Conservation (phyloP, 2,797 vertebrate species). For the Falco concolor region DNA sequence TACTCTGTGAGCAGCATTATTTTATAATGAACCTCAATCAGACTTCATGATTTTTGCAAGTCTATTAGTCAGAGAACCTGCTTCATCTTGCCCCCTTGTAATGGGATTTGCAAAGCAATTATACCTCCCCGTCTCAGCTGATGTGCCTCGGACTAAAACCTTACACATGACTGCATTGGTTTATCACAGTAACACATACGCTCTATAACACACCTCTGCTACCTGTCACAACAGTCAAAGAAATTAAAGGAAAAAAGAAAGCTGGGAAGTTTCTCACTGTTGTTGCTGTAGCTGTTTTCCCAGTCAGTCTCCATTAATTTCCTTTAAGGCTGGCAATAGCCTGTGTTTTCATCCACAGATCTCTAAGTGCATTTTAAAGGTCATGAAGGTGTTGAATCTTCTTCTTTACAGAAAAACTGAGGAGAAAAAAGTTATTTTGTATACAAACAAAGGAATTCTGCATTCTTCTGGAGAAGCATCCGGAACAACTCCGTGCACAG, state of each 20-base stretch:
- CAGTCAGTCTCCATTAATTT: background rate
- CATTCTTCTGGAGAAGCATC: background rate
- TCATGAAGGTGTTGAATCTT: background rate
- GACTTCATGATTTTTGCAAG: slow-evolving; percentile 38
- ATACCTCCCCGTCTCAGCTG: background rate
- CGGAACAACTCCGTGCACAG: rapidly evolving
- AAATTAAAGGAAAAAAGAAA: background rate
- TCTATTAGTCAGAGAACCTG: slow-evolving; percentile 39
- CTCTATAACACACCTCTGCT: background rate
- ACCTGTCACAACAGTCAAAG: background rate
- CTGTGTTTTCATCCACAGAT: background rate
- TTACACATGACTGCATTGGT: slow-evolving; percentile 16
- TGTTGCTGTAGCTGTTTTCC: background rate
- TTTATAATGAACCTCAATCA: slow-evolving; percentile 44
- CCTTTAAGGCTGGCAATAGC: background rate
- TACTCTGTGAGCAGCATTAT: background rate
- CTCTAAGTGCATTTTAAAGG: background rate
- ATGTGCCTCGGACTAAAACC: background rate
- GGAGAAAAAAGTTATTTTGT: background rate
- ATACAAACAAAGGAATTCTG: background rate
- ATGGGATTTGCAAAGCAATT: slow-evolving; percentile 61
- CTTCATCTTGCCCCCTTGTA: slow-evolving; percentile 44
- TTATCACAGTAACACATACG: slow-evolving; percentile 9
- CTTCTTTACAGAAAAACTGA: background rate
- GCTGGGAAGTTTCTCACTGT: background rate